Percentiles rank a stretch among this genome's conserved stretches.
phyloP scores from a whole-genome alignment of 35 echinoderm and acorn worm genomes.

The Ophioderma brevispina region DNA sequence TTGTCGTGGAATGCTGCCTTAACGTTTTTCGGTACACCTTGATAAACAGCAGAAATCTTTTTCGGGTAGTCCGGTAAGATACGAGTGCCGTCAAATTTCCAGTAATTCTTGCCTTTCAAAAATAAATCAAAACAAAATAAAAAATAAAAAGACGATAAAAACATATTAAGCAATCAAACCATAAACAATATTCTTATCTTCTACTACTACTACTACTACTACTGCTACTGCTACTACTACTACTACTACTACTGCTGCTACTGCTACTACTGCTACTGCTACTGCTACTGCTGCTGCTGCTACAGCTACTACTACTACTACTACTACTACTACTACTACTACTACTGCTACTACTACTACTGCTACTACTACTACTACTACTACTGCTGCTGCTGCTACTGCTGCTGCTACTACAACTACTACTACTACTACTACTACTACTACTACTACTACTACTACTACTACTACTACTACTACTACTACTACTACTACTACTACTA shows the following conservation, averaged over 20 bases:
- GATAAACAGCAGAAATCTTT: slow-evolving; percentile 58
- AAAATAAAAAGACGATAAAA: no score
- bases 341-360: slow-evolving; percentile 21
- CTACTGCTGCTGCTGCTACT: slow-evolving; percentile 18
- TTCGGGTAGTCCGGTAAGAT: slow-evolving; percentile 63
- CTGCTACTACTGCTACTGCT: slow-evolving; percentile 3
- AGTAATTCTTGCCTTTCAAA: slow-evolving; percentile 69
- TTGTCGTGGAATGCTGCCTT: slow-evolving; percentile 84
- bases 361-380: slow-evolving; percentile 28
- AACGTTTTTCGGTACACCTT: slow-evolving; percentile 59
- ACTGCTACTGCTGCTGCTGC: slow-evolving; percentile 2
- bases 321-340: slow-evolving; percentile 12
- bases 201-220: slow-evolving; percentile 3
- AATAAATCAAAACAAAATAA: no score
- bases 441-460: slow-evolving; percentile 30
- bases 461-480: slow-evolving; percentile 24
- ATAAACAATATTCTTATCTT: no score
- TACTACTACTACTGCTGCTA: slow-evolving; percentile 3
- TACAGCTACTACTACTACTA: background rate
- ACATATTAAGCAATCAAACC: no score
- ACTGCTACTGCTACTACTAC: slow-evolving; percentile 3
- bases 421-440: background rate
- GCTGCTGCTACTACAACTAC: no score
- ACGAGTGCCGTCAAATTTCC: slow-evolving; percentile 53
- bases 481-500: slow-evolving; percentile 27